Base-by-base conservation (phyloP, 2,888 invertebrate genomes). In the Dasysyrphus albostriatus region DNA sequence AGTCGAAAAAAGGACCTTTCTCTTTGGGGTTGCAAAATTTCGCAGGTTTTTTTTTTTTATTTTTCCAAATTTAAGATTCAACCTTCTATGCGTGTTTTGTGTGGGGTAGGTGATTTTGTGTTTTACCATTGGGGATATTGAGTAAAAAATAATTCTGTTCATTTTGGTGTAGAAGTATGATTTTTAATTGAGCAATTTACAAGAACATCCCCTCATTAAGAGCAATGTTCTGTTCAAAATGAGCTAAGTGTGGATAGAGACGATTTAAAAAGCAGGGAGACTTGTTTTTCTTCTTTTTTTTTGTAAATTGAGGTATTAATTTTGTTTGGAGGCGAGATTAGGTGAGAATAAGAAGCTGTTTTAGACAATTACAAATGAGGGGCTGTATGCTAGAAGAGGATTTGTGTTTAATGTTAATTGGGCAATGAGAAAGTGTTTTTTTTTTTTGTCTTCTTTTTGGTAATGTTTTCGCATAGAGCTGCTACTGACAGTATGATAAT, bases 141-240 rank as follows among this genome's bases (percentile, higher is more conserved):
- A 54, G 61, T 51, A 42, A 19, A 19, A 78, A 56, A 61, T 61
- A 78, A 56, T 69, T 69, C 54, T 19, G 37, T 61, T 67, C 54
- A 49, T 70, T 75, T 70, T 79, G 59, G 77, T 74, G 56, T 47
- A 44, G n/a, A n/a, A 63, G 78, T 82, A 82, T 69, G 83, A 87
- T 87, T 87, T 87, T 87, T 87, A 83, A 87, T 87, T 87, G 87
- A 87, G 87, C 87, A 87, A 87, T 87, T 83, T 83, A 79, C 59
- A 83, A 44, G 47, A 74, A 87, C 83, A 87, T 87, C 78, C 87
- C 87, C 83, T 87, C 87, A 87, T 87, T 87, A 87, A 78, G 87
- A 69, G 56, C 56, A 63, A 44, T 72, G 74, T 47, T 65, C 63
- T 44, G 42, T 75, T 42, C 47, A 54, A 32, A 58, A 47, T 32